These are phyloP conservation scores for Cavia porcellus DNA, from an alignment of 2,113 vertebrate species.

Conservation along the genomic window DNA sequence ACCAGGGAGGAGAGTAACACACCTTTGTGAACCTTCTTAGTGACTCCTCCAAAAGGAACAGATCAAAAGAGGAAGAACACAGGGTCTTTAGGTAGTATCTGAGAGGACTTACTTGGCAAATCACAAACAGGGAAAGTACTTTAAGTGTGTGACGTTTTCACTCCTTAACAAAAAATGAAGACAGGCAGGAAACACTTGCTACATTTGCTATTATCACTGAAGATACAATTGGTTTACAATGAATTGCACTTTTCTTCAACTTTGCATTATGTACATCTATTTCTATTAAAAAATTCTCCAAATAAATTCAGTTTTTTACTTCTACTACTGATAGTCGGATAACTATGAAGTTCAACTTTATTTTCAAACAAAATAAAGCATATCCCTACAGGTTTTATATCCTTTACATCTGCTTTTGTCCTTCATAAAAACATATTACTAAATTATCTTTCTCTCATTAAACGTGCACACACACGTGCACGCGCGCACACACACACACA, in stretches of 20 bases:
- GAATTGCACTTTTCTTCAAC: background rate
- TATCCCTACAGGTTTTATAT: background rate
- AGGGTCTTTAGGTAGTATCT: background rate
- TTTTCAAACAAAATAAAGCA: background rate
- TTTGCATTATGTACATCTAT: background rate
- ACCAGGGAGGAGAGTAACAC: background rate
- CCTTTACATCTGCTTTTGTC: background rate
- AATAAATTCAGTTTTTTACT: slow-evolving; percentile 31
- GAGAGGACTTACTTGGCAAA: background rate
- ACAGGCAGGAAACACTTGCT: background rate
- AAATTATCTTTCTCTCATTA: background rate
- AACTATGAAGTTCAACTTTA: background rate
- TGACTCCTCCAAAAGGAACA: background rate
- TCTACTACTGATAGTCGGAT: background rate
- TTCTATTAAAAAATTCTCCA: background rate
- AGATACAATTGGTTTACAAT: background rate
- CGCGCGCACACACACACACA: background rate
- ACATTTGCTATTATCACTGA: background rate
- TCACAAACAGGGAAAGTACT: background rate
- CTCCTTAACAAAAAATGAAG: background rate
- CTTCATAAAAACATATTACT: slow-evolving; percentile 30
- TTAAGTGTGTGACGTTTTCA: background rate
- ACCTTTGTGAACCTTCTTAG: background rate
- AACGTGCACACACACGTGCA: background rate
- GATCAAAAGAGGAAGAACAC: background rate